Conservation (phyloP, 1,140 invertebrate genomes). For the Anastatus disparis region DNA sequence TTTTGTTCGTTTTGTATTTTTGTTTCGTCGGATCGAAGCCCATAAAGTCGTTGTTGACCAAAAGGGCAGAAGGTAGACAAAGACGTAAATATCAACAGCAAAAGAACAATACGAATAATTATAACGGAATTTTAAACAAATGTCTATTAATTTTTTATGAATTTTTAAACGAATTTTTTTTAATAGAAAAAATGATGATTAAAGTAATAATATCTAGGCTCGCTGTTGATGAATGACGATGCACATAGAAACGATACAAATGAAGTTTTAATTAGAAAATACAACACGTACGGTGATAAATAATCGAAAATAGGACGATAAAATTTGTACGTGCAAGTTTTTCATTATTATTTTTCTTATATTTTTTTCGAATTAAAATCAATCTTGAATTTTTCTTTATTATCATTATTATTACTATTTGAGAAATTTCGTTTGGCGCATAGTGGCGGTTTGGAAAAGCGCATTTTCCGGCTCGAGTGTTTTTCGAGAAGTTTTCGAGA, state of each 20-base stretch:
- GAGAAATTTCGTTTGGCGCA: too few species aligned
- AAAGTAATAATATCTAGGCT: slow-evolving; percentile 27
- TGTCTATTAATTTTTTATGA: not conserved
- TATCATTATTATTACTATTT: too few species aligned
- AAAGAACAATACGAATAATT: slow-evolving; percentile 32
- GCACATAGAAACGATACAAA: not conserved
- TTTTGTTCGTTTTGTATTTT: too few species aligned
- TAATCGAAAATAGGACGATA: too few species aligned
- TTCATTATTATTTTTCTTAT: too few species aligned
- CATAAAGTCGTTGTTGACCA: not conserved
- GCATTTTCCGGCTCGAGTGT: not conserved
- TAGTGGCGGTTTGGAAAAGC: too few species aligned
- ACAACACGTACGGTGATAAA: not conserved
- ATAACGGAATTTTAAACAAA: not conserved
- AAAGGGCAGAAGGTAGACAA: not conserved
- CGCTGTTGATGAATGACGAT: slow-evolving; percentile 13
- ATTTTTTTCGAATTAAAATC: too few species aligned
- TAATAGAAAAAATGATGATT: not conserved
- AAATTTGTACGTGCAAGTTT: too few species aligned
- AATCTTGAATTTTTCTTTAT: too few species aligned
- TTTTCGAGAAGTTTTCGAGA: slow-evolving; percentile 2
- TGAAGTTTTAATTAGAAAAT: too few species aligned
- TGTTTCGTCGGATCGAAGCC: slow-evolving; percentile 6
- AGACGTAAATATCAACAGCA: not conserved
- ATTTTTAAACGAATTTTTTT: not conserved